A percentile compares a stretch with the other conserved stretches of the same genome.
Conservation (phyloP, 2,888 invertebrate species). For the Scaptomyza flava region DNA sequence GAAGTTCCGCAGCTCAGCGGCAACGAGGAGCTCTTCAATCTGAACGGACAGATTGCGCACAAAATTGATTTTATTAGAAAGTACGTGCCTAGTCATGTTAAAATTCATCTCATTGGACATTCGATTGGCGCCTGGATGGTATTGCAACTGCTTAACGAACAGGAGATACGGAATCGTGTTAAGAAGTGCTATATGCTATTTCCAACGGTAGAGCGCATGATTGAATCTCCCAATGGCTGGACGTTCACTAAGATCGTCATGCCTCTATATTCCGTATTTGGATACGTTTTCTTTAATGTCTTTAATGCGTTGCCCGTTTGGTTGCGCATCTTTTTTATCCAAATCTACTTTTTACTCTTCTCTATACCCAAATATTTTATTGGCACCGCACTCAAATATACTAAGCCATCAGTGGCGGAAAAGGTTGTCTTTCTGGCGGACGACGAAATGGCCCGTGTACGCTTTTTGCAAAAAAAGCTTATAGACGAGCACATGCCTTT, state of each 20-base stretch:
- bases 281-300: constrained; percentile 85
- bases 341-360: constrained; percentile 86
- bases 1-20: constrained; percentile 85
- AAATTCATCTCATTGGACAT: constrained; percentile 93
- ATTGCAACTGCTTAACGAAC: constrained; percentile 88
- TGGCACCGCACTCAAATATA: constrained; percentile 86
- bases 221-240: constrained; percentile 89
- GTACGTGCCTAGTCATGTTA: constrained; percentile 89
- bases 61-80: constrained; percentile 88
- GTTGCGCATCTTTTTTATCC: constrained; percentile 85
- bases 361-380: constrained; percentile 85
- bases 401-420: constrained; percentile 87
- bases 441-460: constrained; percentile 92
- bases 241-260: constrained; percentile 88
- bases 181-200: constrained; percentile 91
- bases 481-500: constrained; percentile 87
- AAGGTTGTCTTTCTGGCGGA: constrained; percentile 89
- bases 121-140: constrained; percentile 95
- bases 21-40: constrained; percentile 88
- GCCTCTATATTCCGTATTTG: constrained; percentile 85
- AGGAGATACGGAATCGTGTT: constrained; percentile 85
- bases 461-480: constrained; percentile 87
- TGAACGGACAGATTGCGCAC: constrained; percentile 89
- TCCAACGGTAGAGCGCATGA: constrained; percentile 94
- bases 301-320: constrained; percentile 86